phyloP scores from a whole-genome alignment of 2,113 vertebrate species.

The Hippocampus guttulatus region DNA sequence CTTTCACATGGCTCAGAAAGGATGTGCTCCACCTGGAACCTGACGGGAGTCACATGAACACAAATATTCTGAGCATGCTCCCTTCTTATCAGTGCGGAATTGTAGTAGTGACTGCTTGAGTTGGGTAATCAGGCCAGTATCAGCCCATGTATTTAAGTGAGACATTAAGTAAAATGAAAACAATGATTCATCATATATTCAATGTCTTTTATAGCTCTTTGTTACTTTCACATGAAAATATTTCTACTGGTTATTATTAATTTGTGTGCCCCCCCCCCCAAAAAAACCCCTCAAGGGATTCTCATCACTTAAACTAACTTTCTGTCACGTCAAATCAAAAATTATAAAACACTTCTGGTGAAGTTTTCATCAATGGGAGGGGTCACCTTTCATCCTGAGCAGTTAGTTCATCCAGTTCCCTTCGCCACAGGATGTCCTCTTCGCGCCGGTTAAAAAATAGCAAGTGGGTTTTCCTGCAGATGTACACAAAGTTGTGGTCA shows the following conservation, averaged over 20 bases:
- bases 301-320: no score
- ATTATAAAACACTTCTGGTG: background rate
- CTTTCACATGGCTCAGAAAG: slow-evolving; percentile 79
- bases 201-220: no score
- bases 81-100: background rate
- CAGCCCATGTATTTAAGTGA: no score
- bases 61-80: background rate
- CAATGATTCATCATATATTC: no score
- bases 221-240: no score
- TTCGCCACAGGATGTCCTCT: slow-evolving; percentile 87
- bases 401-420: slow-evolving; percentile 79
- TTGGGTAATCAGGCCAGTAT: no score
- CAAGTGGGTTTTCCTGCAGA: slow-evolving; percentile 77
- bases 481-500: background rate
- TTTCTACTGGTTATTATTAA: no score
- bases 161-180: no score
- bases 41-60: slow-evolving; percentile 43
- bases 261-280: no score
- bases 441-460: slow-evolving; percentile 91
- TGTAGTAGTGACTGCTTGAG: background rate
- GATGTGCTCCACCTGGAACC: slow-evolving; percentile 85
- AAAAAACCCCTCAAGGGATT: no score
- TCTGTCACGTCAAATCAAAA: background rate
- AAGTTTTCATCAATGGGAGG: background rate
- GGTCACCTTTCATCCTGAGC: slow-evolving; percentile 77